Conservation (phyloP, 2,113 vertebrate species). For the Prionailurus bengalensis region DNA sequence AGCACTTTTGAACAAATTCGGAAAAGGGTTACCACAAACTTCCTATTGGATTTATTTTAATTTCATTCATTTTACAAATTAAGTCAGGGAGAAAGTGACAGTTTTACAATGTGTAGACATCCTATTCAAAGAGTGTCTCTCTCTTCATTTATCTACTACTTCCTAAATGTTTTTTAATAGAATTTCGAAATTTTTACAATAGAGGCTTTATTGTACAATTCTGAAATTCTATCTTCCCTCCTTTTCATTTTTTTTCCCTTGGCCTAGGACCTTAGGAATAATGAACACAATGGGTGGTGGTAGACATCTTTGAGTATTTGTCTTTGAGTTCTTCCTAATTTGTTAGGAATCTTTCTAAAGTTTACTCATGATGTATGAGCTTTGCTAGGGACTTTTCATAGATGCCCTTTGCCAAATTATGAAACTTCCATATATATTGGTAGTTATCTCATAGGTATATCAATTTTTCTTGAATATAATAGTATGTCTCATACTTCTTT, state of each 20-base stretch:
- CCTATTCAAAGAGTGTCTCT: not conserved
- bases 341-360: not conserved
- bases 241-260: not conserved
- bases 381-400: conserved; percentile 42
- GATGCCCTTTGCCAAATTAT: not conserved
- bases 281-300: not conserved
- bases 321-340: conserved; percentile 32
- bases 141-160: conserved; percentile 11
- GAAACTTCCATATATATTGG: conserved; percentile 5
- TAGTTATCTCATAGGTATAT: not conserved
- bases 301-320: not conserved
- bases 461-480: conserved; percentile 31
- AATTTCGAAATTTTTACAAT: conserved; percentile 23
- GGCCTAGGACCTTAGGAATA: not conserved
- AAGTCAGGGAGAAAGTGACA: not conserved
- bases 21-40: not conserved
- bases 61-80: conserved; percentile 33
- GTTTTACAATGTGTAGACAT: not conserved
- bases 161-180: not conserved
- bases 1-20: not conserved
- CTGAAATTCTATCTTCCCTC: not conserved
- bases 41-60: not conserved
- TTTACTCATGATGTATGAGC: not conserved
- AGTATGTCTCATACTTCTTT: not conserved
- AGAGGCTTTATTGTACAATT: not conserved